Conservation (phyloP, 2,888 invertebrate species). For the Microctonus brassicae region DNA sequence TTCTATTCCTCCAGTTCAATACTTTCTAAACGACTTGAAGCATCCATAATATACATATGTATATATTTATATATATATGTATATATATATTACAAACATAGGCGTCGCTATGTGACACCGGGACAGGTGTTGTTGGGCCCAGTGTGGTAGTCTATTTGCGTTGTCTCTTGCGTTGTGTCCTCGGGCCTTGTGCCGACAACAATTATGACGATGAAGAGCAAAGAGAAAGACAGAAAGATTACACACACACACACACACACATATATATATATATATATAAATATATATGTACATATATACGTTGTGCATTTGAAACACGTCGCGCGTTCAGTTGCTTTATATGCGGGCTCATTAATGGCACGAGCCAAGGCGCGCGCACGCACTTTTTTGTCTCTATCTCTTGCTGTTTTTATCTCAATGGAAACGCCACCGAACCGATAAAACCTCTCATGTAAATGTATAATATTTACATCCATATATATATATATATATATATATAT, state of each 20-base stretch:
- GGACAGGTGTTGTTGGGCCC: slow-evolving; percentile 63
- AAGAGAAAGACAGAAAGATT: background rate
- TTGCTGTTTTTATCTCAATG: background rate
- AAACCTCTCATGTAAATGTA: background rate
- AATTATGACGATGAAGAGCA: background rate
- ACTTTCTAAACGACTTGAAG: no score
- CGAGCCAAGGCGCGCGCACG: slow-evolving; percentile 62
- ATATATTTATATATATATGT: background rate
- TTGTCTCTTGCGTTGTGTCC: slow-evolving; percentile 38
- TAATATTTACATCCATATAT: background rate
- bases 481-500: background rate
- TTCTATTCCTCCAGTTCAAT: no score
- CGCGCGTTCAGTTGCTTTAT: slow-evolving; percentile 22
- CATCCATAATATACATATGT: no score
- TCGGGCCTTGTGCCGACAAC: slow-evolving; percentile 30
- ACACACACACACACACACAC: background rate
- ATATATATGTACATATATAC: background rate
- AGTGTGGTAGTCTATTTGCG: slow-evolving; percentile 61
- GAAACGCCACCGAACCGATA: background rate
- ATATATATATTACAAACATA: background rate
- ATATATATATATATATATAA: no score
- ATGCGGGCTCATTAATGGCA: slow-evolving; percentile 67
- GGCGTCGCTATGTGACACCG: slow-evolving; percentile 49
- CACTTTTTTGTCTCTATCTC: slow-evolving; percentile 40
- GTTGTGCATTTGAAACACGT: slow-evolving; percentile 28